These are phyloP conservation scores for Phragmatobia fuliginosa DNA, from an alignment of 2,888 invertebrate genomes.

Conservation along the genomic window DNA sequence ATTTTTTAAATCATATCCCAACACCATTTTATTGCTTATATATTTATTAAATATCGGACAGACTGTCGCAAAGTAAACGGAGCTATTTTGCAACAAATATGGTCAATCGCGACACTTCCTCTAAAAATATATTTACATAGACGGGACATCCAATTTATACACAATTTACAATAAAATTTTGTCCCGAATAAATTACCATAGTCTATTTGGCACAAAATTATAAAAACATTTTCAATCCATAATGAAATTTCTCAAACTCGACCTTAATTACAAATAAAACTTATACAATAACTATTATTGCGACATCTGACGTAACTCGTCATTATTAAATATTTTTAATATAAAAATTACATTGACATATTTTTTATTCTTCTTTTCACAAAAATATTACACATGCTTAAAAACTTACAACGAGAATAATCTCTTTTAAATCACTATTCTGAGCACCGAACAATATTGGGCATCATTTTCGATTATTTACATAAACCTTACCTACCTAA, in stretches of 20 bases:
- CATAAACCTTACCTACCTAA: slow-evolving; percentile 74
- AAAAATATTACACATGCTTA: slow-evolving; percentile 50
- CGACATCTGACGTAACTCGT: slow-evolving; percentile 63
- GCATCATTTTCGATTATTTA: slow-evolving; percentile 64
- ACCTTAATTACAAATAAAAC: slow-evolving; percentile 51
- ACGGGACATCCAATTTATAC: slow-evolving; percentile 61
- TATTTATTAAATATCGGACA: slow-evolving; percentile 31
- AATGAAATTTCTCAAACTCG: slow-evolving; percentile 40
- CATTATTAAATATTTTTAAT: slow-evolving; percentile 55
- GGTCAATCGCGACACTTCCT: background rate
- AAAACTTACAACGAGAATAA: slow-evolving; percentile 55
- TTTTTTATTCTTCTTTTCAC: slow-evolving; percentile 43
- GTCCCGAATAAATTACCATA: slow-evolving; percentile 78
- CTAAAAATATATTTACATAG: slow-evolving; percentile 67
- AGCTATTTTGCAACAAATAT: background rate
- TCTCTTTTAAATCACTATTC: slow-evolving; percentile 61
- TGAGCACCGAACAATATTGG: slow-evolving; percentile 45
- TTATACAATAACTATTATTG: slow-evolving; percentile 52
- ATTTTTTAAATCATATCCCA: slow-evolving; percentile 51
- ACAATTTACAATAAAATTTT: slow-evolving; percentile 71
- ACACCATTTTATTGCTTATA: slow-evolving; percentile 68
- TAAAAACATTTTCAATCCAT: slow-evolving; percentile 43
- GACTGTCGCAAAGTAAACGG: background rate
- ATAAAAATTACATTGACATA: slow-evolving; percentile 46
- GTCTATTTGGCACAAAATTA: slow-evolving; percentile 86